phyloP scores from a whole-genome alignment of 1,140 invertebrate species.

The Diorhabda sublineata region DNA sequence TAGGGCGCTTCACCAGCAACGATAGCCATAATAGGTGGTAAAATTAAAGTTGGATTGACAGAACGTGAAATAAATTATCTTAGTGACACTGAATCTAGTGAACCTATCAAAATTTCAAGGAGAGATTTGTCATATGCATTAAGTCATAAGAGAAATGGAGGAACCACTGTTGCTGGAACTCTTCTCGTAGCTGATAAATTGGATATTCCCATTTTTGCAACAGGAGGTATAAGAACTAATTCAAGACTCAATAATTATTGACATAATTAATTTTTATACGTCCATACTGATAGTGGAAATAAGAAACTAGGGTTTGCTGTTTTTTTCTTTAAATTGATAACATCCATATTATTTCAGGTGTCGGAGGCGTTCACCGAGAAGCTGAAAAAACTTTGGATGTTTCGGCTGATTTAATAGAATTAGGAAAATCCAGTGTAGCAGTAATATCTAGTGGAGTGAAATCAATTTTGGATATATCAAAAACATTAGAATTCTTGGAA shows the following conservation, averaged over 20 bases:
- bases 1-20: constrained; percentile 92
- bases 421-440: constrained; percentile 79
- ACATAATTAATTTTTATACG: neutral
- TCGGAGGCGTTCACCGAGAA: constrained; percentile 91
- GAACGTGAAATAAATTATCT: constrained; percentile 61
- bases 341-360: constrained; percentile 48
- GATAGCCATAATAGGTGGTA: constrained; percentile 82
- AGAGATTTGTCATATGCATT: constrained; percentile 80
- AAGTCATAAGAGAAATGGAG: constrained; percentile 72
- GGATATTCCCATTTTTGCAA: constrained; percentile 91
- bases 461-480: constrained; percentile 92
- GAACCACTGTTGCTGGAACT: constrained; percentile 95
- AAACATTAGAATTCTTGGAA: constrained; percentile 94
- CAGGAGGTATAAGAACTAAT: constrained; percentile 59
- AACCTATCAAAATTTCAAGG: constrained; percentile 73
- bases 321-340: neutral
- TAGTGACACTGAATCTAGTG: constrained; percentile 50
- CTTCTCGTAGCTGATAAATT: constrained; percentile 76
- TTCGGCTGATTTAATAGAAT: constrained; percentile 90
- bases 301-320: neutral
- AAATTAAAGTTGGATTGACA: constrained; percentile 75
- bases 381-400: constrained; percentile 84
- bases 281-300: neutral
- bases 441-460: constrained; percentile 96
- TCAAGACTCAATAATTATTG: neutral